Evolutionary conservation across 37 sponge, comb jelly and placozoan species (phyloP), one percentile per base, ranked within the genome.

Genomic region (Eunapius fragilis): DNA sequence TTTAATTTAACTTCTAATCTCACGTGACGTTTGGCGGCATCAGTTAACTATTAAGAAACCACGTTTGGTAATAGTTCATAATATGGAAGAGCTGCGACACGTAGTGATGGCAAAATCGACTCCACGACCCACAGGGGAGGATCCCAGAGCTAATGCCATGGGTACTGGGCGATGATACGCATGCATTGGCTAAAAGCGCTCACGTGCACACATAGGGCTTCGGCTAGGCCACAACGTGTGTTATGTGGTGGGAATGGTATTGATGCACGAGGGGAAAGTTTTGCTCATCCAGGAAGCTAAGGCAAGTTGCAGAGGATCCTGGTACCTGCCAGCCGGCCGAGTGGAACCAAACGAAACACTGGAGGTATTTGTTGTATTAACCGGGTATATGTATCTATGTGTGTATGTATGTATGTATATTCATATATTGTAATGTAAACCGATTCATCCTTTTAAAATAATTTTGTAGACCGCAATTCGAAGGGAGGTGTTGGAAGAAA

Each of bases 271-370:
- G 28, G 95, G 88, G 6, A 91, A 91, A 77, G 90, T 98, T 37
- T 82, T 98, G 81, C 37, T 98, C 85, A 90, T 96, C 31, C 98
- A 98, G 82, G 98, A 98, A 78, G 96, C 98, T 34, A 96, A 96
- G 84, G 36, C 31, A 5, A 85, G 89, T 0, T 98, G 98, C 70
- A 34, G 94, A 74, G 98, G 96, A 14, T n/a, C 23, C 75, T 98
- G 98, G 98, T 98, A 98, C 86, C 88, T 96, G 2, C 98, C 96
- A 68, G 91, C 95, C 70, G 98, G 98, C 0, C 32, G 93, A 25
- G 72, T 95, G 90, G 96, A 96, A 50, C 32, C 17, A 32, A 78
- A 87, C 26, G 94, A 96, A 69, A 45, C 47, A 45, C 4, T 45
- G 7, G 9, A 45, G 9, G 47, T 26, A 3, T 26, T 71, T 26